A percentile compares a stretch with the other conserved stretches of the same genome.
These are phyloP conservation scores for Cancer borealis DNA, from an alignment of 2,888 invertebrate genomes.

Conservation along the genomic window DNA sequence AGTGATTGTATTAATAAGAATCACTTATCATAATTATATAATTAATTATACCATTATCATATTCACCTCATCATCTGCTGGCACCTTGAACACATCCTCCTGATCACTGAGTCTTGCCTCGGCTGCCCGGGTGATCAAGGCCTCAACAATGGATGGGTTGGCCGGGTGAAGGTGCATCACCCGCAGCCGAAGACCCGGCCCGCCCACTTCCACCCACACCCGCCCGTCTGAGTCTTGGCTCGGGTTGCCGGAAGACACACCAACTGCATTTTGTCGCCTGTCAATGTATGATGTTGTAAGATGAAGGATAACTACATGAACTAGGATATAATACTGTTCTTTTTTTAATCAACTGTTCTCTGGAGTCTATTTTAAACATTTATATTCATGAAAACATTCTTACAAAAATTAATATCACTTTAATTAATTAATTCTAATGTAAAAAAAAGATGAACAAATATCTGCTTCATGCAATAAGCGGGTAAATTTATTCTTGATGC, in stretches of 20 bases:
- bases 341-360: not conserved
- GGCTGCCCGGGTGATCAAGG: slow-evolving; percentile 38
- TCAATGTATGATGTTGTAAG: not conserved
- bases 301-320: not conserved
- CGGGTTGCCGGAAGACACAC: slow-evolving; percentile 61
- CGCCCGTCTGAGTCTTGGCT: slow-evolving; percentile 75
- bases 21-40: too few relatives aligned
- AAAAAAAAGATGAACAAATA: too few relatives aligned
- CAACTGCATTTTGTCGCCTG: slow-evolving; percentile 64
- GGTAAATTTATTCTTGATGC: not conserved
- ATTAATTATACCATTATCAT: not conserved
- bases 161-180: slow-evolving; percentile 77
- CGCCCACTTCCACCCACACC: slow-evolving; percentile 77
- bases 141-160: slow-evolving; percentile 74
- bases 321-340: not conserved
- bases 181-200: slow-evolving; percentile 68
- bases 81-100: slow-evolving; percentile 56
- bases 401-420: not conserved
- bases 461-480: not conserved
- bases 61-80: slow-evolving; percentile 67
- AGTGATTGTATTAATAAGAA: too few relatives aligned
- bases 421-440: not conserved
- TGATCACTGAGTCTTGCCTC: slow-evolving; percentile 6
- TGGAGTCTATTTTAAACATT: not conserved
- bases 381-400: not conserved